These are phyloP conservation scores for Prorops nasuta DNA, from an alignment of 1,140 invertebrate species.

Conservation along the genomic window DNA sequence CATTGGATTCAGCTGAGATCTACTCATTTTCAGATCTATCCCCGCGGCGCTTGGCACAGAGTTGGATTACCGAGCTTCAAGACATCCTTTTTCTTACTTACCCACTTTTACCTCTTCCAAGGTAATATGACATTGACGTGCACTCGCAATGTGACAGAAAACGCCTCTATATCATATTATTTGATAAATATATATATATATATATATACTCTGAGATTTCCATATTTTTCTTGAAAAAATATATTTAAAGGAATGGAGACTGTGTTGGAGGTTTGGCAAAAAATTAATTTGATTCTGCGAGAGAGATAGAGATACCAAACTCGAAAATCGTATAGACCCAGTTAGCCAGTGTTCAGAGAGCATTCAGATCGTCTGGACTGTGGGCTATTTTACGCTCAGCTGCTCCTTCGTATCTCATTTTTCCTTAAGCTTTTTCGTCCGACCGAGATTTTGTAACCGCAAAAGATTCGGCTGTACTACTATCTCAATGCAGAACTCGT, in stretches of 20 bases:
- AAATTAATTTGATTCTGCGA: too few species aligned
- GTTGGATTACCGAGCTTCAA: conserved; percentile 24
- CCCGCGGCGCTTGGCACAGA: conserved; percentile 25
- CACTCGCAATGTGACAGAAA: too few species aligned
- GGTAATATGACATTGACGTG: too few species aligned
- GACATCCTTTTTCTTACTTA: conserved; percentile 6
- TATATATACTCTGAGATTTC: background rate
- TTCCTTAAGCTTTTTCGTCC: conserved; percentile 31
- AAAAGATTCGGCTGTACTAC: conserved; percentile 16
- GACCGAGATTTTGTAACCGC: conserved; percentile 19
- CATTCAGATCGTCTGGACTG: background rate
- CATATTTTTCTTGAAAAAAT: background rate
- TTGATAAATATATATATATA: conserved; percentile 2
- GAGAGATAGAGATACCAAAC: conserved; percentile 1
- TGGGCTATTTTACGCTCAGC: conserved; percentile 49
- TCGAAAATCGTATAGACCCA: conserved; percentile 5
- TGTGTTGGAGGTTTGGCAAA: too few species aligned
- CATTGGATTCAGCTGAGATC: conserved; percentile 25
- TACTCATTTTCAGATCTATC: conserved; percentile 33
- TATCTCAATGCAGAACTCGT: conserved; percentile 1
- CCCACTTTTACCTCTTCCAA: background rate
- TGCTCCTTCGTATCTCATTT: conserved; percentile 50
- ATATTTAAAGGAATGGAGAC: too few species aligned
- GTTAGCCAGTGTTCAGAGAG: background rate
- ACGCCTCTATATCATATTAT: too few species aligned